These are phyloP conservation scores for Motacilla alba DNA, from an alignment of 2,113 vertebrate genomes.

Conservation along the genomic window DNA sequence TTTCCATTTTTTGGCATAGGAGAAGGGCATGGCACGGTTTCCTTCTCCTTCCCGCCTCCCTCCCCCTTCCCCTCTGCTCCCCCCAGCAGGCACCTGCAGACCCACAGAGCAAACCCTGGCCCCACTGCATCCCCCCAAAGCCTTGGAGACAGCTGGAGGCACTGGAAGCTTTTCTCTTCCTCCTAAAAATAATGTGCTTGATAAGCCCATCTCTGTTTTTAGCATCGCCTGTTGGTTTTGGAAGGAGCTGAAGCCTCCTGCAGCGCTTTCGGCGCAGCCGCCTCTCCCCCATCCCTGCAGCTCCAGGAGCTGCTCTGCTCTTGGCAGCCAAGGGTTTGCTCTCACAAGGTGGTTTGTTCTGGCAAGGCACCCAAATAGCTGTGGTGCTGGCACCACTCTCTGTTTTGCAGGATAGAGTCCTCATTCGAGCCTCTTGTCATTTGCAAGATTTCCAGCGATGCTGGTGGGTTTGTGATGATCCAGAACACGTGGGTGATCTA, in stretches of 20 bases:
- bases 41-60: background rate
- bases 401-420: constrained; percentile 27
- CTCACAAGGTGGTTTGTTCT: constrained; percentile 28
- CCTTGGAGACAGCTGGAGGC: background rate
- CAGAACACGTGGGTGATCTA: background rate
- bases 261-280: background rate
- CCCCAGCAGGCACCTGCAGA: background rate
- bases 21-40: constrained; percentile 4
- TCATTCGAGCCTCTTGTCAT: background rate
- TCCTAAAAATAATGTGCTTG: background rate
- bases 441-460: background rate
- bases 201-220: background rate
- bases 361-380: background rate
- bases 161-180: background rate
- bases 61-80: background rate
- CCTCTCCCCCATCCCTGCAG: background rate
- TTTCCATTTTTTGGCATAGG: constrained; percentile 31
- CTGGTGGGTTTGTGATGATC: background rate
- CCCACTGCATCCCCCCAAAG: background rate
- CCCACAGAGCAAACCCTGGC: background rate
- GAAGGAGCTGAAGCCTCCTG: background rate
- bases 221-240: rapidly evolving
- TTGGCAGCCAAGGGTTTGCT: constrained; percentile 24
- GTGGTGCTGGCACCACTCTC: background rate
- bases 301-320: background rate